Conservation (phyloP, 1,140 invertebrate genomes). For the Penaeus vannamei region DNA sequence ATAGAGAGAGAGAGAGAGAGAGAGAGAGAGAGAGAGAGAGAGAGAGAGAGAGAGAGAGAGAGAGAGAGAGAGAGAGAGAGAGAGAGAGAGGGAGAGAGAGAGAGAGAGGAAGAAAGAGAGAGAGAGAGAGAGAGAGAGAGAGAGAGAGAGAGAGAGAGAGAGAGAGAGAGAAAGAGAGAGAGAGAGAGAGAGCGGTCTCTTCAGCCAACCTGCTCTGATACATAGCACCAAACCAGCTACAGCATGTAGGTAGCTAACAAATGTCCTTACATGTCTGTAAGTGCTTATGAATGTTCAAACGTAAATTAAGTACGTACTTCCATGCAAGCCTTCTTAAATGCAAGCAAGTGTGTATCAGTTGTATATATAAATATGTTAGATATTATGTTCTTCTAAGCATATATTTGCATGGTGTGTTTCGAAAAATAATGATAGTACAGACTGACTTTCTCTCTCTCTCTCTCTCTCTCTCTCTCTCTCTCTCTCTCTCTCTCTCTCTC, state of each 20-base stretch:
- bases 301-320: too few relatives aligned
- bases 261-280: background rate
- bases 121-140: constrained; percentile 46
- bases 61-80: background rate
- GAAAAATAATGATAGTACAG: too few relatives aligned
- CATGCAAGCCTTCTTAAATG: too few relatives aligned
- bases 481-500: constrained; percentile 12
- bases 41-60: background rate
- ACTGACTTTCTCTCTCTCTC: constrained; percentile 4
- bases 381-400: background rate
- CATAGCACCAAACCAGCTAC: background rate
- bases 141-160: constrained; percentile 36
- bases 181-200: background rate
- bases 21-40: background rate
- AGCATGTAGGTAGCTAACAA: background rate
- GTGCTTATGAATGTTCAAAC: too few relatives aligned
- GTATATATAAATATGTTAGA: too few relatives aligned
- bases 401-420: background rate
- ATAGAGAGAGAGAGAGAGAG: background rate
- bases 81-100: background rate
- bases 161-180: constrained; percentile 12
- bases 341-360: too few relatives aligned
- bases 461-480: background rate
- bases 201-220: background rate
- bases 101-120: background rate